Percentiles rank a stretch among this genome's conserved stretches.
Conservation (phyloP, 2,113 vertebrate genomes). For the Chaetura pelagica region DNA sequence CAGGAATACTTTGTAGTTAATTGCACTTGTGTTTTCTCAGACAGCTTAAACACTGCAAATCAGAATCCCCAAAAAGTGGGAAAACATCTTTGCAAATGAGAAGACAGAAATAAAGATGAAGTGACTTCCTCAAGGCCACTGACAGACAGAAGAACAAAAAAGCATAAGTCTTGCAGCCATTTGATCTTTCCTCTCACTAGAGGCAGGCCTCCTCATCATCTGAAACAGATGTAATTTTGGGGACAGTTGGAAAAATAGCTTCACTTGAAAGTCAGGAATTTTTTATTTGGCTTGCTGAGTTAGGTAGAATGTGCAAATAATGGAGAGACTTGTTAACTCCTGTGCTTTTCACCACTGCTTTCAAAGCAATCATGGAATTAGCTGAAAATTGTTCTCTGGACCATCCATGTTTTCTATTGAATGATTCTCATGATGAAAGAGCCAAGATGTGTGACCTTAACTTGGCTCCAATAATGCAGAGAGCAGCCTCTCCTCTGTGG, state of each 20-base stretch:
- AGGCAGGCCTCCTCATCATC: not conserved
- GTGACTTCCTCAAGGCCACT: conserved; percentile 18
- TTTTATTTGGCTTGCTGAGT: not conserved
- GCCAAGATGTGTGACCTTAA: conserved; percentile 35
- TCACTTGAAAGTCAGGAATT: not conserved
- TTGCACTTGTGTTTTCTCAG: not conserved
- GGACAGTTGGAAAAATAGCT: not conserved
- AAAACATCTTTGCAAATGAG: conserved; percentile 15
- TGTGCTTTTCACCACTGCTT: conserved; percentile 11
- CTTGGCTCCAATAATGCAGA: not conserved
- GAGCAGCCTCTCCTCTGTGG: conserved; percentile 35
- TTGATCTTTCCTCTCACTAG: not conserved
- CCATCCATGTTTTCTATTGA: conserved; percentile 27
- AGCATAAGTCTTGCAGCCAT: not conserved
- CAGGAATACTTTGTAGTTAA: not conserved
- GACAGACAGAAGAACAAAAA: not conserved
- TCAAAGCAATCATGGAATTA: conserved; percentile 49
- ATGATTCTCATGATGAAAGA: not conserved
- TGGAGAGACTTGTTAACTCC: conserved; percentile 44
- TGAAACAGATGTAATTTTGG: not conserved
- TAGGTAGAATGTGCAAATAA: conserved; percentile 50
- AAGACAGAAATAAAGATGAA: conserved; percentile 21
- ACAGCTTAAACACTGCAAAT: not conserved
- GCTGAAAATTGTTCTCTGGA: conserved; percentile 44
- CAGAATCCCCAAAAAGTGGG: not conserved